Evolutionary conservation across 1,140 invertebrate species (phyloP), one percentile per base, ranked within the genome.

Genomic region (Pseudomyrmex concolor): DNA sequence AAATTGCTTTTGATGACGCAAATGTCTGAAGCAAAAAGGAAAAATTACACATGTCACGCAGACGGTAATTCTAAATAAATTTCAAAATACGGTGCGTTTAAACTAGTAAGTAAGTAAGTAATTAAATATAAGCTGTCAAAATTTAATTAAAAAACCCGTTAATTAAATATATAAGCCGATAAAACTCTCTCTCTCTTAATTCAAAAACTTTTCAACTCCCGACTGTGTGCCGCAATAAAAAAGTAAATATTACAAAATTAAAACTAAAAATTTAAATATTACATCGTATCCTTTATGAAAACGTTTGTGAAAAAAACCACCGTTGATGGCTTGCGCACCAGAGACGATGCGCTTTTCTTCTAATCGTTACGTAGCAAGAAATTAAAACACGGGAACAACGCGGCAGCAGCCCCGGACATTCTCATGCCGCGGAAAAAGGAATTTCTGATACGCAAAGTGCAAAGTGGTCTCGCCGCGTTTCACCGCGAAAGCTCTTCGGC

Each of bases 391-490:
- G 34, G 59, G 66, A 51, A 57, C 55, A 51, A 57, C 55, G 62
- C 25, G 55, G 12, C 9, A 51, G 50, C 48, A 59, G 9, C 2
- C 2, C 25, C 54, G 70, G 64, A 89, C 71, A 84, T 86, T 83
- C 60, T 45, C 50, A 2, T 34, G 45, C 59, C 78, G 57, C 48
- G 12, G 72, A 80, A 81, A 89, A 86, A 89, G 86, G 74, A 89
- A 89, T 89, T 74, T 60, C 78, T 67, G 87, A 88, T 89, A 88
- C 80, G 43, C 59, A 43, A 60, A 63, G 62, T 55, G 59, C 34
- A 78, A 78, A 57, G 71, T 43, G 71, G 66, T 74, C 64, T 50
- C 48, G 50, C 55, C 84, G 45, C 66, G 34, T 64, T 57, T 34
- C 5, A 34, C 59, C 66, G 34, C 66, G 34, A 74, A 77, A 78